Evolutionary conservation across 2,113 vertebrate genomes (phyloP).

Genomic region (Oostethus manadensis): DNA sequence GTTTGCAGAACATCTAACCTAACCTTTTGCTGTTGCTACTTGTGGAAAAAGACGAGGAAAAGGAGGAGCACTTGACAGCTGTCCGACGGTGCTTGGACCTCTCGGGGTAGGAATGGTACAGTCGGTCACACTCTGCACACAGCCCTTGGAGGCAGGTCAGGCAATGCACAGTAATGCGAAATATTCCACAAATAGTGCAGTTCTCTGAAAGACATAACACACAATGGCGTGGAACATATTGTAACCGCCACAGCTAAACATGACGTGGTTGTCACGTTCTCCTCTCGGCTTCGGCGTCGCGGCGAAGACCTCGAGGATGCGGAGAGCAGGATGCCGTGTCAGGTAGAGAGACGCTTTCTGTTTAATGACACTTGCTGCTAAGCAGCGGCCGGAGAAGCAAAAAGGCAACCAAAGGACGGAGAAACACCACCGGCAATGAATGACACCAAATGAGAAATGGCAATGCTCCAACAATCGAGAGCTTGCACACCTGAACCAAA

Average conservation of each 20-base stretch:
- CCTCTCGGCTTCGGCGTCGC: too few species aligned
- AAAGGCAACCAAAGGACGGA: too few species aligned
- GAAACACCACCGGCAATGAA: too few species aligned
- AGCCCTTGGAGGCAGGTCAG: conserved; percentile 73
- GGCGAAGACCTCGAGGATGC: too few species aligned
- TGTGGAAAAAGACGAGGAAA: conserved; percentile 31
- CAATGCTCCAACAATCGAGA: too few species aligned
- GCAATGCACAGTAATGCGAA: conserved; percentile 71
- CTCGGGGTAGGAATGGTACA: conserved; percentile 78
- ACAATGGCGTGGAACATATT: neutral
- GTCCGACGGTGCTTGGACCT: conserved; percentile 72
- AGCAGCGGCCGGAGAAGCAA: too few species aligned
- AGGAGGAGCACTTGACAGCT: conserved; percentile 35
- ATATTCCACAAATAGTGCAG: conserved; percentile 80
- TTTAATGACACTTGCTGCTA: too few species aligned
- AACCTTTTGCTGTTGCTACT: conserved; percentile 52
- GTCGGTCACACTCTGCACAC: conserved; percentile 77
- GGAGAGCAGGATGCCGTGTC: too few species aligned
- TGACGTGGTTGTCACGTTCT: too few species aligned
- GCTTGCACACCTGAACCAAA: too few species aligned
- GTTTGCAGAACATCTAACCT: neutral
- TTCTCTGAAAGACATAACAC: conserved; percentile 42
- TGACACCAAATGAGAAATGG: too few species aligned
- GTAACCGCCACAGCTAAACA: neutral
- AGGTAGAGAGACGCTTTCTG: too few species aligned